Base-by-base conservation (phyloP, 2,888 invertebrate genomes). In the Cephus pygmeus region DNA sequence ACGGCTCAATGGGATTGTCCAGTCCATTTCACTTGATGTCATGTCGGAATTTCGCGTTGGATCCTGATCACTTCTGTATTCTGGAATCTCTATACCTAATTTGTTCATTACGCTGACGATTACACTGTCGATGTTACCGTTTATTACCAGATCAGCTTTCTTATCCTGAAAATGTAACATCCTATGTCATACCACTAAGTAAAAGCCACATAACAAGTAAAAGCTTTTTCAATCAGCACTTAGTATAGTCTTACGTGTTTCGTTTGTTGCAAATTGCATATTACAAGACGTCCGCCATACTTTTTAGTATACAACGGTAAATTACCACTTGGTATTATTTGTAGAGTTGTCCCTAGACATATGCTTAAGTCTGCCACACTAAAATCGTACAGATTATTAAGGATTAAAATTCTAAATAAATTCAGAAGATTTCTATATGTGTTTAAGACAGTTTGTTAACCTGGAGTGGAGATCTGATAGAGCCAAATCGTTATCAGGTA, bases 241-340 rank as follows among this genome's bases (percentile, higher is more conserved):
- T 23, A 56, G 15, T 40, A 15, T 40, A 40, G 40, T 92, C 94
- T 93, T 93, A 97, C 98, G 92, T 98, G 97, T 93, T 99, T 98
- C 4, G 99, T 99, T n/a, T 97, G 96, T 91, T 99, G 99, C 77
- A 99, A 93, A 92, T 99, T 99, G 82, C 99, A 96, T 86, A 99
- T 97, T 31, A 97, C 97, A 76, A 99, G 92, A 90, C 96, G 96
- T 4, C 98, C 98, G 34, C 95, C 96, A 90, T 96, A 96, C 90
- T 96, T 97, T 85, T 96, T 95, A 81, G 96, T 96, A 88, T 95
- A 95, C 68, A 98, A 91, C 4, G 99, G 99, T 84, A 99, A 92
- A 91, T 97, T 97, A 23, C 98, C 99, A 92, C 98, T 98, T 69
- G 99, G 99, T 83, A 98, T 94, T 85, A 99, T 99, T 94, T 99